Evolutionary conservation across 2,113 vertebrate species (phyloP).

Genomic region (Lepus americanus): DNA sequence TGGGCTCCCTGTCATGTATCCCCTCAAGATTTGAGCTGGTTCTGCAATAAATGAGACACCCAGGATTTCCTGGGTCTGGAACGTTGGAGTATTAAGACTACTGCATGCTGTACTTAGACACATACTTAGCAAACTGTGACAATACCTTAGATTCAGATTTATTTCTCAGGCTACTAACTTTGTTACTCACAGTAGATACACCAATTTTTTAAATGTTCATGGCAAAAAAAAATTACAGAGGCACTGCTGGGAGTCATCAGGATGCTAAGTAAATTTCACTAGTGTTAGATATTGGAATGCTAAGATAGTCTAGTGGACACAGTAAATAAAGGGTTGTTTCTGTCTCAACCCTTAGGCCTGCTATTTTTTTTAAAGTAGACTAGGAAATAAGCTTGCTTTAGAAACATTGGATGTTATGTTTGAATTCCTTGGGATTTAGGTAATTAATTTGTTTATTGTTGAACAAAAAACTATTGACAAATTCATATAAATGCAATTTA

Average conservation of each 20-base stretch:
- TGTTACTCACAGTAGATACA: constrained; percentile 14
- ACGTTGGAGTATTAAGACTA: neutral
- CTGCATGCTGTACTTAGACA: neutral
- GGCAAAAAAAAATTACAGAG: neutral
- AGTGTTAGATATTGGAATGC: neutral
- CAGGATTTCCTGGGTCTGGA: neutral
- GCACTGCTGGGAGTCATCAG: neutral
- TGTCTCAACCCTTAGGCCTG: constrained; percentile 17
- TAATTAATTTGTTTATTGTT: constrained; percentile 52
- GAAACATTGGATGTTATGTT: constrained; percentile 9
- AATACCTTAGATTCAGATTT: constrained; percentile 1
- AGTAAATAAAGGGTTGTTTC: constrained; percentile 16
- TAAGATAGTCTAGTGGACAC: neutral
- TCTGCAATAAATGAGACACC: neutral
- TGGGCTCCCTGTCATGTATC: neutral
- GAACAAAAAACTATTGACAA: constrained; percentile 64
- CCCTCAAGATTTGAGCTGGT: neutral
- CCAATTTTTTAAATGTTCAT: neutral
- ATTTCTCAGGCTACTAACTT: neutral
- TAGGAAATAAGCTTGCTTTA: constrained; percentile 9
- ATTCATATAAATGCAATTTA: constrained; percentile 72
- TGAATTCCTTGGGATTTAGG: constrained; percentile 42
- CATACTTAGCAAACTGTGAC: neutral
- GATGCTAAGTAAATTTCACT: neutral
- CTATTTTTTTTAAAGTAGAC: constrained; percentile 14